These are phyloP conservation scores for Amblyraja radiata DNA, from an alignment of 2,797 vertebrate species.

Conservation along the genomic window DNA sequence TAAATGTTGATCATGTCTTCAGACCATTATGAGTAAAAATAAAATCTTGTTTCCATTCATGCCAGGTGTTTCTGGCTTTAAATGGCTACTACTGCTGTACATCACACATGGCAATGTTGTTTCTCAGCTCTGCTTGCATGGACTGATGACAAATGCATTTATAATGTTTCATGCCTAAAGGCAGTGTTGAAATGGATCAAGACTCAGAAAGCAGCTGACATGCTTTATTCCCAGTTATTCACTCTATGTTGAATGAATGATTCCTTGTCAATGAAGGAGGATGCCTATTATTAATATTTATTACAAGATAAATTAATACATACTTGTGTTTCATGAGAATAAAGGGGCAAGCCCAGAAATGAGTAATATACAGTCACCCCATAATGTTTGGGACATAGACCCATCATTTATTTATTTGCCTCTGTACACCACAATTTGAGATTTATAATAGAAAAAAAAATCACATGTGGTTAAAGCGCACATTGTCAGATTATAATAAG, in stretches of 20 bases:
- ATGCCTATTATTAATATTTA: slow-evolving; percentile 31
- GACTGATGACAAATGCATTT: slow-evolving; percentile 63
- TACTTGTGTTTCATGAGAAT: slow-evolving; percentile 13
- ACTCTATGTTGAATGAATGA: neutral
- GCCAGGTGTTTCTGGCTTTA: slow-evolving; percentile 64
- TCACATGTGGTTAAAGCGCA: too few species aligned
- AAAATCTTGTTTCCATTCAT: slow-evolving; percentile 60
- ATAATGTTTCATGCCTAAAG: slow-evolving; percentile 67
- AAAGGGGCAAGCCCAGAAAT: neutral
- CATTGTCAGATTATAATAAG: too few species aligned
- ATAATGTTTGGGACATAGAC: too few species aligned
- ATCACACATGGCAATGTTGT: slow-evolving; percentile 60
- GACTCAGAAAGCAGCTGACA: slow-evolving; percentile 30
- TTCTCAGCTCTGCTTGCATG: slow-evolving; percentile 71
- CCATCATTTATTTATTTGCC: too few species aligned
- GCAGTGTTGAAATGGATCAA: slow-evolving; percentile 43
- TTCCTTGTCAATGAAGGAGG: neutral
- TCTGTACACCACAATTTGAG: too few species aligned
- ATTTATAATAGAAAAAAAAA: too few species aligned
- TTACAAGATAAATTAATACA: slow-evolving; percentile 34
- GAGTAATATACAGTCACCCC: neutral
- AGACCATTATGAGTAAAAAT: slow-evolving; percentile 60
- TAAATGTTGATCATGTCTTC: slow-evolving; percentile 57
- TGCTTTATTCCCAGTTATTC: slow-evolving; percentile 33
- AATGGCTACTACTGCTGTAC: slow-evolving; percentile 56